phyloP scores from a whole-genome alignment of 2,113 vertebrate species.

The Arenaria interpres region DNA sequence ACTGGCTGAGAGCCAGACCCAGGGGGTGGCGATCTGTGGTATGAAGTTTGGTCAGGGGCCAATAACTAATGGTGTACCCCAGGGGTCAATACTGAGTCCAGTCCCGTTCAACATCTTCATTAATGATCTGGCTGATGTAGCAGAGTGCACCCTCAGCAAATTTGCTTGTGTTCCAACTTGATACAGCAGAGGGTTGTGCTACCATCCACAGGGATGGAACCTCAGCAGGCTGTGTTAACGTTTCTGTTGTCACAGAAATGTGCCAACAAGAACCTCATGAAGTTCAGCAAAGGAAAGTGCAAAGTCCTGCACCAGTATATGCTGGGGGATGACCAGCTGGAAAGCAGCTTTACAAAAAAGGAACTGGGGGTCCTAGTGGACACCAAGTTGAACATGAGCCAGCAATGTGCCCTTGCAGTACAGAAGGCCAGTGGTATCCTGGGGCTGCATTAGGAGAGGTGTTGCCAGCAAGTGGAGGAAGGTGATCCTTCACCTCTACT shows the following conservation, averaged over 20 bases:
- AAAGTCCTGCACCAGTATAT: background rate
- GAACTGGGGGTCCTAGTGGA: background rate
- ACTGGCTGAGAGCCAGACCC: background rate
- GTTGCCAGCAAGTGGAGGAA: background rate
- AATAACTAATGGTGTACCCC: background rate
- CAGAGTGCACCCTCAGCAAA: background rate
- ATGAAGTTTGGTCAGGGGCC: background rate
- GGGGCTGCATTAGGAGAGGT: background rate
- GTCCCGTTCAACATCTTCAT: background rate
- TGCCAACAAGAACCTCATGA: background rate
- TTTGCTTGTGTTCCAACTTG: background rate
- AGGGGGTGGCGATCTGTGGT: background rate
- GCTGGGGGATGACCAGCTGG: background rate
- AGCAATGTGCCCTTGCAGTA: background rate
- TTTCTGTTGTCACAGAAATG: background rate
- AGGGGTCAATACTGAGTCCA: background rate
- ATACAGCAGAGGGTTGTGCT: background rate
- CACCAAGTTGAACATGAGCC: background rate
- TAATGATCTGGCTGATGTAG: background rate
- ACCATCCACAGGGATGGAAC: background rate
- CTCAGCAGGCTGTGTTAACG: background rate
- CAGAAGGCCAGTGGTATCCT: too few species aligned
- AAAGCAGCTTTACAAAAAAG: background rate
- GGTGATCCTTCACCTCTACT: background rate
- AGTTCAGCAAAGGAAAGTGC: background rate